Conservation (phyloP, 2,113 vertebrate species). For the Chaetodon auriga region DNA sequence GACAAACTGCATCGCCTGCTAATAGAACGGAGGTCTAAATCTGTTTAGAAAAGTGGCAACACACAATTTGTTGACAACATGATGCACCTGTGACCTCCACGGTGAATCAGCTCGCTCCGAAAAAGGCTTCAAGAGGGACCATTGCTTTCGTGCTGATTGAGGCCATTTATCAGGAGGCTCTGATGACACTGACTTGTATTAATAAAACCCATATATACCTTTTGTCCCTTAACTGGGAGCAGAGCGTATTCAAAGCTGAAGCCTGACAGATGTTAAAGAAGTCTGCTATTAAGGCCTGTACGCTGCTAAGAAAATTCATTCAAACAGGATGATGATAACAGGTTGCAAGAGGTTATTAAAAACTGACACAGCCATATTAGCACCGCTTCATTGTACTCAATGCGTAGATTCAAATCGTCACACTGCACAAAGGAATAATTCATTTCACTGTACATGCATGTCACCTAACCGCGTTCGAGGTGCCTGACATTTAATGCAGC, state of each 20-base stretch:
- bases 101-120: constrained; percentile 30
- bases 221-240: constrained; percentile 31
- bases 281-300: constrained; percentile 23
- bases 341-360: constrained; percentile 43
- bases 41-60: constrained; percentile 8
- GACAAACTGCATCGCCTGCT: background rate
- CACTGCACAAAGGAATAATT: background rate
- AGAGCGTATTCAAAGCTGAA: constrained; percentile 21
- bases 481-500: background rate
- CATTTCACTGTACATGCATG: background rate
- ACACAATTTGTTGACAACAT: background rate
- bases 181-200: constrained; percentile 1
- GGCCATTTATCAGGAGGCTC: constrained; percentile 12
- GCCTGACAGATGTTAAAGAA: constrained; percentile 35
- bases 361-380: constrained; percentile 10
- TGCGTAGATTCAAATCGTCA: background rate
- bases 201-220: background rate
- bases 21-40: constrained; percentile 14
- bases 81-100: constrained; percentile 10
- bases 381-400: background rate
- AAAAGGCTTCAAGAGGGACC: background rate
- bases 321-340: constrained; percentile 39
- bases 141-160: constrained; percentile 18
- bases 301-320: constrained; percentile 25
- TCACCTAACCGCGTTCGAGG: background rate